Percentiles rank a stretch among this genome's conserved stretches.
Conservation (phyloP, 2,797 vertebrate genomes). For the Hylomyscus alleni region DNA sequence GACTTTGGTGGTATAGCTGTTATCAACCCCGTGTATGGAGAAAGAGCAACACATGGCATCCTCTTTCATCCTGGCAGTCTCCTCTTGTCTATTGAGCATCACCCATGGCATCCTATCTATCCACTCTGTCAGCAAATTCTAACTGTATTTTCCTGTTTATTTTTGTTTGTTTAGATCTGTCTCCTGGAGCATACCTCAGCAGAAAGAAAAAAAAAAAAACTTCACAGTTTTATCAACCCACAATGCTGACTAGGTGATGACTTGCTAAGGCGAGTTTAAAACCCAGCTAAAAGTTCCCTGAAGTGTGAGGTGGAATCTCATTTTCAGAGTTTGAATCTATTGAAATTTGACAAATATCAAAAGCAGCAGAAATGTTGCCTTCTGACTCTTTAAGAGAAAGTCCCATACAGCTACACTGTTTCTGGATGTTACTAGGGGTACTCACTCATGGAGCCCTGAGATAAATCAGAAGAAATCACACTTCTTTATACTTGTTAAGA, state of each 20-base stretch:
- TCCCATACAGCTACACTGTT: background rate
- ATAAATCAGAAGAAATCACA: background rate
- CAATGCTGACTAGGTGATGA: background rate
- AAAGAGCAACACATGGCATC: no score
- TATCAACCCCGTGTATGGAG: background rate
- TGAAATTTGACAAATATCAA: background rate
- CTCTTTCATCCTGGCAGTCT: background rate
- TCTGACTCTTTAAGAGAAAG: background rate
- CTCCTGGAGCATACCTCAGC: background rate
- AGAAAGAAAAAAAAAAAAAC: background rate
- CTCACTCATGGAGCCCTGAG: background rate
- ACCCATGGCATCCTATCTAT: background rate
- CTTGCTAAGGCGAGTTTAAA: background rate
- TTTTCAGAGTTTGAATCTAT: background rate
- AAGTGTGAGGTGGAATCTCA: background rate
- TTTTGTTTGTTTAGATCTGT: slow-evolving; percentile 8
- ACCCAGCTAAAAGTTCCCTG: background rate
- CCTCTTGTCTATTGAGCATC: background rate
- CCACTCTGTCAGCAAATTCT: background rate
- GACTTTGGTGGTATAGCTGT: background rate
- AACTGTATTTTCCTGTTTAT: background rate
- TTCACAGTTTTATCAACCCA: background rate
- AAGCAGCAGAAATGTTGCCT: background rate
- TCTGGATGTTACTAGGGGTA: background rate
- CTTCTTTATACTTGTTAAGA: background rate